phyloP scores from a whole-genome alignment of 1,140 invertebrate species.

The Rhyacophila brunnea region DNA sequence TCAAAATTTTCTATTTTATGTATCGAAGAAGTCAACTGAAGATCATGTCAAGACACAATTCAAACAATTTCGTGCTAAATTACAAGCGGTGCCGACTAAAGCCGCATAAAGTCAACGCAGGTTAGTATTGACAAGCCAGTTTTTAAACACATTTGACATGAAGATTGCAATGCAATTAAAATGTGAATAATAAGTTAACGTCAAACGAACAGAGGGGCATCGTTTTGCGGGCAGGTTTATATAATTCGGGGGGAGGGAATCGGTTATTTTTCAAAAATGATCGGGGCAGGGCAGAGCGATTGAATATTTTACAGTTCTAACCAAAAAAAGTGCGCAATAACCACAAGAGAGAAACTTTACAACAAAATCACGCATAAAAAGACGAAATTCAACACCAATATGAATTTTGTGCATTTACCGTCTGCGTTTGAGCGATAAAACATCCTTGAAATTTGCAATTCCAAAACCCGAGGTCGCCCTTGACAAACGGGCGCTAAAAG shows the following conservation, averaged over 20 bases:
- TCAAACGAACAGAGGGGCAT: not conserved
- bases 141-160: constrained; percentile 11
- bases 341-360: constrained; percentile 14
- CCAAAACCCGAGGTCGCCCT: constrained; percentile 55
- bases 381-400: constrained; percentile 52
- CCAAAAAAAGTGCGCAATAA: constrained; percentile 27
- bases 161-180: not conserved
- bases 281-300: not conserved
- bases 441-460: constrained; percentile 55
- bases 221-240: not conserved
- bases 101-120: constrained; percentile 14
- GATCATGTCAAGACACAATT: not conserved
- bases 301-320: constrained; percentile 11
- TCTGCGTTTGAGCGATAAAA: constrained; percentile 57
- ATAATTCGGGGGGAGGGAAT: not conserved
- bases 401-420: constrained; percentile 56
- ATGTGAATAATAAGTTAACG: too few relatives aligned
- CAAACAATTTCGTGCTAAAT: constrained; percentile 1
- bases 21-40: not conserved
- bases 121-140: constrained; percentile 16
- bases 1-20: too few relatives aligned
- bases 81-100: not conserved
- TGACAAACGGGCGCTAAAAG: constrained; percentile 56
- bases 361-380: constrained; percentile 31
- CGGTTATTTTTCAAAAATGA: constrained; percentile 2